These are phyloP conservation scores for Diorhabda sublineata DNA, from an alignment of 1,140 invertebrate species.

Conservation along the genomic window DNA sequence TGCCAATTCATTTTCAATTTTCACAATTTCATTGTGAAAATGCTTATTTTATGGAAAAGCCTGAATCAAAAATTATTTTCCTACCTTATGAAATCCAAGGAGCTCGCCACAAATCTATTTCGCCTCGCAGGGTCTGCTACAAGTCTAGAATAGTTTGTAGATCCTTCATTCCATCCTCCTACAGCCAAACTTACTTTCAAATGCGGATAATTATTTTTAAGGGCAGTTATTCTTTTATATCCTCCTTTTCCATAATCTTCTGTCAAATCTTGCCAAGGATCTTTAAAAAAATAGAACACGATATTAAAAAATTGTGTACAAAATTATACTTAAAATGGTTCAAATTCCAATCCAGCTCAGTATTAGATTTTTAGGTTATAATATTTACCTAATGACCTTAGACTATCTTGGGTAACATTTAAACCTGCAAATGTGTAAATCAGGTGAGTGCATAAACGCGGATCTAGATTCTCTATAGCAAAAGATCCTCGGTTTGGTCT, in stretches of 20 bases:
- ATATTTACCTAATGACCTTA: constrained; percentile 58
- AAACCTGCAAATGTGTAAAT: constrained; percentile 85
- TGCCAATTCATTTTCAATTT: too few relatives aligned
- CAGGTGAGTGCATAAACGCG: constrained; percentile 79
- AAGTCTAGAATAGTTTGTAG: constrained; percentile 72
- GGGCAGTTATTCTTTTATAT: constrained; percentile 61
- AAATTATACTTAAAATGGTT: too few relatives aligned
- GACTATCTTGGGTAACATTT: constrained; percentile 58
- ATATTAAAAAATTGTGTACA: too few relatives aligned
- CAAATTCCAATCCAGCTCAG: too few relatives aligned
- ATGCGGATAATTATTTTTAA: constrained; percentile 66
- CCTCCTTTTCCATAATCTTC: constrained; percentile 70
- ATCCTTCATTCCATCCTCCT: constrained; percentile 87
- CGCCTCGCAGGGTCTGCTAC: constrained; percentile 56
- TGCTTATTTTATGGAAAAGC: too few relatives aligned
- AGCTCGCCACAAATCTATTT: constrained; percentile 60
- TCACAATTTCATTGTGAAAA: too few relatives aligned
- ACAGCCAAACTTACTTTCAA: constrained; percentile 76
- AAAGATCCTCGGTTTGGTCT: constrained; percentile 61
- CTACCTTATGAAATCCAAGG: constrained; percentile 60
- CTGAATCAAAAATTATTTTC: constrained; percentile 1
- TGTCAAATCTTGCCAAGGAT: constrained; percentile 71
- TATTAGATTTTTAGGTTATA: background rate
- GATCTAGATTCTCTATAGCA: constrained; percentile 65
- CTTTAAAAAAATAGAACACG: constrained; percentile 44